Percentiles rank a stretch among this genome's conserved stretches.
Conservation (phyloP, 2,113 vertebrate genomes). For the Pipa parva region DNA sequence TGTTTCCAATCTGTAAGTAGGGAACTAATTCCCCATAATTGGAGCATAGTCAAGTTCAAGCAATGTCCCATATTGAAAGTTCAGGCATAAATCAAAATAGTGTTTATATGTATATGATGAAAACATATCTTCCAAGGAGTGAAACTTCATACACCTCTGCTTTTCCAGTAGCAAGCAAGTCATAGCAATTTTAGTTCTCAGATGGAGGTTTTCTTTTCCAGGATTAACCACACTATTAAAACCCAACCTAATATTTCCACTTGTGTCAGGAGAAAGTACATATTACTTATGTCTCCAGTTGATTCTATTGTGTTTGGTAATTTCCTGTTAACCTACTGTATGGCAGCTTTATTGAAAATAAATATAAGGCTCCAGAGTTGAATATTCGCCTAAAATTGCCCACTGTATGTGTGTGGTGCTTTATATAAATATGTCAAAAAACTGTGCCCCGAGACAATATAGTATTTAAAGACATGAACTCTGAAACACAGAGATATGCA, state of each 20-base stretch:
- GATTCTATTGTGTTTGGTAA: not conserved
- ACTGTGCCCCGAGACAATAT: not conserved
- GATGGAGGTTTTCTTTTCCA: not conserved
- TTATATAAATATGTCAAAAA: not conserved
- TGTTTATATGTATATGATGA: no score
- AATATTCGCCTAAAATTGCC: not conserved
- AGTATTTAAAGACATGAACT: no score
- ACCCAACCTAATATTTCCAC: constrained; percentile 4
- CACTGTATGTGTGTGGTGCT: not conserved
- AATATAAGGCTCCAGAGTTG: not conserved
- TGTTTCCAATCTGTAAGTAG: no score
- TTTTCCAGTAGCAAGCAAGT: not conserved
- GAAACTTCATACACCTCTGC: no score
- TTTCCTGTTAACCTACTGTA: not conserved
- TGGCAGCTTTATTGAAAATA: not conserved
- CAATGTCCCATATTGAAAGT: no score
- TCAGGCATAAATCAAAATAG: no score
- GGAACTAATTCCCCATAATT: no score
- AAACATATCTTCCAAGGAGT: no score
- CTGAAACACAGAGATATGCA: no score
- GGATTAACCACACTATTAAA: constrained; percentile 5
- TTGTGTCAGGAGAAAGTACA: constrained; percentile 8
- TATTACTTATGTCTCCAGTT: constrained; percentile 1
- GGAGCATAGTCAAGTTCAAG: no score
- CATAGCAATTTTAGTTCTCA: no score